Conservation (phyloP, 2,113 vertebrate species). For the Ctenodactylus gundi region DNA sequence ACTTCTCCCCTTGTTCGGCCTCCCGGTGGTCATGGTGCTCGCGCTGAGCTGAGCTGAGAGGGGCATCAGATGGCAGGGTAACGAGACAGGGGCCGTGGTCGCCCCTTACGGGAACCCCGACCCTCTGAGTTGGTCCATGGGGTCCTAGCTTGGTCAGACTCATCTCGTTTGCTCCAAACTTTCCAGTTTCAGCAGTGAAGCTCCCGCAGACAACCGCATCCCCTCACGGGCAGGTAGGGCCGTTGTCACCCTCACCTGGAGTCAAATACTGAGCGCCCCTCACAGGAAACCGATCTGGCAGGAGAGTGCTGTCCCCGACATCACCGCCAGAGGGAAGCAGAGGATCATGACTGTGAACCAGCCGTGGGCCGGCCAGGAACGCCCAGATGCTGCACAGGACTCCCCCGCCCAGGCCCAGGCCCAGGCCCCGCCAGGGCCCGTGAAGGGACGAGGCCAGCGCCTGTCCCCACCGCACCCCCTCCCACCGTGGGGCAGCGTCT, state of each 20-base stretch:
- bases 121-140: background rate
- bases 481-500: too few relatives aligned
- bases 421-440: rapidly evolving
- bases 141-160: too few relatives aligned
- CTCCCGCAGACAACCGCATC: rapidly evolving
- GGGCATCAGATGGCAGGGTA: too few relatives aligned
- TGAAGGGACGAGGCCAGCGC: rapidly evolving
- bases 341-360: rapidly evolving
- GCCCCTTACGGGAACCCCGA: rapidly evolving
- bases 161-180: background rate
- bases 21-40: too few relatives aligned
- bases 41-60: too few relatives aligned
- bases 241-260: background rate
- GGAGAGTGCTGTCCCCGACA: rapidly evolving
- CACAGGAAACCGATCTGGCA: rapidly evolving
- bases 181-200: background rate
- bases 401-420: rapidly evolving
- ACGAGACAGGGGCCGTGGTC: too few relatives aligned
- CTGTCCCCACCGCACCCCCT: too few relatives aligned
- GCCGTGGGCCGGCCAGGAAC: rapidly evolving
- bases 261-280: rapidly evolving
- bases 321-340: background rate
- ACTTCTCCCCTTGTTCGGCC: too few relatives aligned
- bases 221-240: background rate
- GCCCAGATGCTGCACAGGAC: background rate